These are phyloP conservation scores for Parotocinclus haroldoi DNA, from an alignment of 2,797 vertebrate species.

Conservation along the genomic window DNA sequence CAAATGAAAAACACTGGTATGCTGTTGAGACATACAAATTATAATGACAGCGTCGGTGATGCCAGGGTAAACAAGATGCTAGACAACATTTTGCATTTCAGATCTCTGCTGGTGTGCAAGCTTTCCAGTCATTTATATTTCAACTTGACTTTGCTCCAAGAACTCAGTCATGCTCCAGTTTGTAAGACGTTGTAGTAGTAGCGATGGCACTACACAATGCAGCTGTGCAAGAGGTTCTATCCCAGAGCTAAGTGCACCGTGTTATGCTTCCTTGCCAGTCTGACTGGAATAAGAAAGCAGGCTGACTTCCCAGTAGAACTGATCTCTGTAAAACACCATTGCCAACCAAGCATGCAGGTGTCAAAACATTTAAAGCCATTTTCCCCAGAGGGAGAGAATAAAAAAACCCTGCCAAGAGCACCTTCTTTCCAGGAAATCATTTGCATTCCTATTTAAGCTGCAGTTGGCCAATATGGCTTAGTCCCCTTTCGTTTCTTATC, in stretches of 20 bases:
- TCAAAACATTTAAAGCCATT: slow-evolving; percentile 40
- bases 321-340: slow-evolving; percentile 29
- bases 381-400: slow-evolving; percentile 12
- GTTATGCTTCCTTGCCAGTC: slow-evolving; percentile 21
- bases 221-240: not conserved
- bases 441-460: slow-evolving; percentile 27
- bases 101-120: not conserved
- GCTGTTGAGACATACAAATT: too few relatives aligned
- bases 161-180: slow-evolving; percentile 38
- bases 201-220: slow-evolving; percentile 9
- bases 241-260: slow-evolving; percentile 30
- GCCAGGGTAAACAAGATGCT: slow-evolving; percentile 27
- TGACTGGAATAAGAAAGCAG: slow-evolving; percentile 37
- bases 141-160: slow-evolving; percentile 25
- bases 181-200: slow-evolving; percentile 18
- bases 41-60: not conserved
- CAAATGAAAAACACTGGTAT: too few relatives aligned
- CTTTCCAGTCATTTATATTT: too few relatives aligned
- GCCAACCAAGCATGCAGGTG: slow-evolving; percentile 27
- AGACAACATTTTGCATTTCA: slow-evolving; percentile 16
- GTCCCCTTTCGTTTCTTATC: slow-evolving; percentile 28
- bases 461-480: slow-evolving; percentile 4
- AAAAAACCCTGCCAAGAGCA: slow-evolving; percentile 5
- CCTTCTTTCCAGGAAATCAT: slow-evolving; percentile 33
- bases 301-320: slow-evolving; percentile 20